phyloP scores from a whole-genome alignment of 2,797 vertebrate species.

The Botia kubotai region DNA sequence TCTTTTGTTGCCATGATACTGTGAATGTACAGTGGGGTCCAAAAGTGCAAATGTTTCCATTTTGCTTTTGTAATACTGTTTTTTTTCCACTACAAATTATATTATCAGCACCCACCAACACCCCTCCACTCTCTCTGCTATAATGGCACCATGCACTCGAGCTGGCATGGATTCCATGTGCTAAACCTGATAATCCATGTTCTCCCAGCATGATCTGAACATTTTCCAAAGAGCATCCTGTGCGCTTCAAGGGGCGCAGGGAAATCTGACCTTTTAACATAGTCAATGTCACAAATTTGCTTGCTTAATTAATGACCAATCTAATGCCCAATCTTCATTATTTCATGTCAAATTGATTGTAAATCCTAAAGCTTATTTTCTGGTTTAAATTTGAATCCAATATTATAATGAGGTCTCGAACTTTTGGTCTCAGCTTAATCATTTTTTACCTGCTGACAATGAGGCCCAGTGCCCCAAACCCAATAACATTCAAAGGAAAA shows the following conservation, averaged over 20 bases:
- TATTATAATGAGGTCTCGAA: background rate
- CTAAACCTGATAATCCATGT: background rate
- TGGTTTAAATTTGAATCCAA: background rate
- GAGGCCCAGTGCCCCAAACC: conserved; percentile 21
- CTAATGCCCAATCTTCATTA: background rate
- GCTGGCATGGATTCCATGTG: background rate
- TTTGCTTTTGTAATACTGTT: conserved; percentile 9
- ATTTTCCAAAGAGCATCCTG: background rate
- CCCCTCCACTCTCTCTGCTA: background rate
- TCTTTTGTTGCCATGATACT: conserved; percentile 68
- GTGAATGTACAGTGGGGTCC: conserved; percentile 31
- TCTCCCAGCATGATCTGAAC: background rate
- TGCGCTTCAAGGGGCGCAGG: background rate
- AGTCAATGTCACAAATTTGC: background rate
- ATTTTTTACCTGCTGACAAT: conserved; percentile 16
- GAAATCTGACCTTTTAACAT: background rate
- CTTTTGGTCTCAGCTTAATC: background rate
- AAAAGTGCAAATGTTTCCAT: conserved; percentile 27
- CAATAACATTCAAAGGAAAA: conserved; percentile 34
- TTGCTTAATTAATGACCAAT: background rate
- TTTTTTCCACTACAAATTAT: background rate
- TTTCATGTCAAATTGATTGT: background rate
- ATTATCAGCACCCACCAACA: no score
- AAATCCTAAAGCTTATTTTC: background rate
- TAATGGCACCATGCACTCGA: background rate